These are phyloP conservation scores for Perizoma flavofasciatum DNA, from an alignment of 2,888 invertebrate genomes.

Conservation along the genomic window DNA sequence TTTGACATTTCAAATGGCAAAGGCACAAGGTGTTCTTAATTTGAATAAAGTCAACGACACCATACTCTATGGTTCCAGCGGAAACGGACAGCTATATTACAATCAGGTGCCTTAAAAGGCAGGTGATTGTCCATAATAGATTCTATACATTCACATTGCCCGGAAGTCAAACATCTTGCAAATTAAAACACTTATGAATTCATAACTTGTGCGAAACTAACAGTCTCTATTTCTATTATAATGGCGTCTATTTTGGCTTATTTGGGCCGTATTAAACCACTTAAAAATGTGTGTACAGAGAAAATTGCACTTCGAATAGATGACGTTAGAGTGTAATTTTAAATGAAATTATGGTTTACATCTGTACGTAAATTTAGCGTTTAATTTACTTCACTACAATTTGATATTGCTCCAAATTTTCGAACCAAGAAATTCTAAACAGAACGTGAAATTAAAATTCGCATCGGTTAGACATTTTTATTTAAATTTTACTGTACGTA, in stretches of 20 bases:
- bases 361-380: conserved; percentile 8
- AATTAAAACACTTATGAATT: conserved; percentile 35
- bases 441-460: conserved; percentile 1
- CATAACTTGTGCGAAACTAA: conserved; percentile 14
- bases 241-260: no score
- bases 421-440: conserved; percentile 10
- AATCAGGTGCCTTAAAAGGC: conserved; percentile 30
- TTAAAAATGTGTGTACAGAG: background rate
- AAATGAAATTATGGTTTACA: conserved; percentile 9
- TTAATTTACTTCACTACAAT: conserved; percentile 2
- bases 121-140: conserved; percentile 40
- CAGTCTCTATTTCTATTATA: no score
- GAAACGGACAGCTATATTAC: conserved; percentile 36
- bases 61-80: conserved; percentile 19
- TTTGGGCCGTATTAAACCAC: no score
- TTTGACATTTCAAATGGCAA: no score
- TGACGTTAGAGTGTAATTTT: conserved; percentile 8
- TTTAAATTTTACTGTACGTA: background rate
- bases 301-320: conserved; percentile 9
- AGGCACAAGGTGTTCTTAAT: conserved; percentile 17
- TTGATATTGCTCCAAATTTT: conserved; percentile 8
- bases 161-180: conserved; percentile 43
- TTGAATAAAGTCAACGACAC: conserved; percentile 26
- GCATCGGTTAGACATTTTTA: background rate
- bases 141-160: conserved; percentile 34